Conservation (phyloP, 2,113 vertebrate species). For the Rousettus leschenaultii region DNA sequence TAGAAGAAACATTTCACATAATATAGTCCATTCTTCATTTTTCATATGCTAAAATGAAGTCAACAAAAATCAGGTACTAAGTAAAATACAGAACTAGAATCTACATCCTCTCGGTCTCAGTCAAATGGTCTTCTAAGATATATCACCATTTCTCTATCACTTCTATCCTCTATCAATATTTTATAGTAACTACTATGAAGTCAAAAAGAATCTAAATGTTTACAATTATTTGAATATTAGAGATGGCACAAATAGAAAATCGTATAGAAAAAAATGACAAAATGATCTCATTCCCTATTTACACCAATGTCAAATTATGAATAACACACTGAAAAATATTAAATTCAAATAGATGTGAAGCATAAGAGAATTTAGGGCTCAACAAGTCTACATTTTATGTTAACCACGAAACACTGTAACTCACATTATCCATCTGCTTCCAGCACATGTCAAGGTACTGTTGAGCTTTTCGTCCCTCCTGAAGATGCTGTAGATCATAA, state of each 20-base stretch:
- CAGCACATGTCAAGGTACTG: conserved; percentile 97
- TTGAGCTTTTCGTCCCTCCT: conserved; percentile 97
- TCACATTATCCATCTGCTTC: conserved; percentile 99
- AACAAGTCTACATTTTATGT: neutral
- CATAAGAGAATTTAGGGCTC: conserved; percentile 18
- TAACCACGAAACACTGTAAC: conserved; percentile 71
- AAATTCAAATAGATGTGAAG: neutral
- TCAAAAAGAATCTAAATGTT: conserved; percentile 25
- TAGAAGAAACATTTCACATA: conserved; percentile 24
- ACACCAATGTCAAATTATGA: conserved; percentile 37
- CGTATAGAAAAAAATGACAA: neutral
- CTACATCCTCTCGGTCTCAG: neutral
- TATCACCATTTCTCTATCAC: neutral
- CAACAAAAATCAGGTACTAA: neutral
- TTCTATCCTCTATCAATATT: neutral
- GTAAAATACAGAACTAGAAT: neutral
- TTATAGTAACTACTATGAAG: neutral
- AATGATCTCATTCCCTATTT: neutral
- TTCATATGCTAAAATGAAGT: conserved; percentile 35
- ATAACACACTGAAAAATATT: neutral
- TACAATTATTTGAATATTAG: neutral
- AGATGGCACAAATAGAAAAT: neutral
- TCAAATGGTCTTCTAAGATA: neutral
- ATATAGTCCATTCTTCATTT: neutral
- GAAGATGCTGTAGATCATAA: conserved; percentile 90